phyloP scores from a whole-genome alignment of 2,113 vertebrate species.

The Muscicapa adusta region DNA sequence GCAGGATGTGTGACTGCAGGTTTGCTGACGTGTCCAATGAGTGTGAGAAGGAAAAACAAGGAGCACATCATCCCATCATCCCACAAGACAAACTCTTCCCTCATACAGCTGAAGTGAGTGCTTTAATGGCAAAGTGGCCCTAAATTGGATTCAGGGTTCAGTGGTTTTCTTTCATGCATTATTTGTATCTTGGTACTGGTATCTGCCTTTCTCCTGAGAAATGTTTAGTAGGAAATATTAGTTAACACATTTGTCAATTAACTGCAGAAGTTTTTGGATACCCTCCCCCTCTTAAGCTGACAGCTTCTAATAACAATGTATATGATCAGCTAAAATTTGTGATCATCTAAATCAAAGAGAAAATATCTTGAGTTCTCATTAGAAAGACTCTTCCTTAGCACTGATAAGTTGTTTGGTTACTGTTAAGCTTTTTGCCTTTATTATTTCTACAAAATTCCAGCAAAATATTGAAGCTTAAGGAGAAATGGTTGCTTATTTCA shows the following conservation, averaged over 20 bases:
- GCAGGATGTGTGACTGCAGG: not conserved
- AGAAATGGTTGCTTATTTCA: not conserved
- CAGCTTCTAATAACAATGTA: not conserved
- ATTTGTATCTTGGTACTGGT: not conserved
- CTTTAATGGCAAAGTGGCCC: not conserved
- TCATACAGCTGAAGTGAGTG: not conserved
- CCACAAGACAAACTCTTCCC: not conserved
- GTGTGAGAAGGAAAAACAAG: not conserved
- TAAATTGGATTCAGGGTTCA: conserved; percentile 16
- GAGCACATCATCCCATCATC: not conserved
- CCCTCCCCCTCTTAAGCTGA: too few species aligned
- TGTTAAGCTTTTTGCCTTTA: not conserved
- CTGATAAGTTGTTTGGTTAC: not conserved
- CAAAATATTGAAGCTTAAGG: not conserved
- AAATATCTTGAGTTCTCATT: not conserved
- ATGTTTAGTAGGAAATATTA: not conserved
- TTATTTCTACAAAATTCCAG: not conserved
- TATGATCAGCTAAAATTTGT: not conserved
- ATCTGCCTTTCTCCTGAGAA: conserved; percentile 19
- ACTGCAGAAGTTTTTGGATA: not conserved
- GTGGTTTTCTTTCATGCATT: not conserved
- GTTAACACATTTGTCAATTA: not conserved
- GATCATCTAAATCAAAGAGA: not conserved
- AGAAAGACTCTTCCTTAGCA: not conserved
- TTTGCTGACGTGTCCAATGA: not conserved